A percentile compares a stretch with the other conserved stretches of the same genome.
phyloP scores from a whole-genome alignment of 2,797 vertebrate species.

The Rhinoraja longicauda region DNA sequence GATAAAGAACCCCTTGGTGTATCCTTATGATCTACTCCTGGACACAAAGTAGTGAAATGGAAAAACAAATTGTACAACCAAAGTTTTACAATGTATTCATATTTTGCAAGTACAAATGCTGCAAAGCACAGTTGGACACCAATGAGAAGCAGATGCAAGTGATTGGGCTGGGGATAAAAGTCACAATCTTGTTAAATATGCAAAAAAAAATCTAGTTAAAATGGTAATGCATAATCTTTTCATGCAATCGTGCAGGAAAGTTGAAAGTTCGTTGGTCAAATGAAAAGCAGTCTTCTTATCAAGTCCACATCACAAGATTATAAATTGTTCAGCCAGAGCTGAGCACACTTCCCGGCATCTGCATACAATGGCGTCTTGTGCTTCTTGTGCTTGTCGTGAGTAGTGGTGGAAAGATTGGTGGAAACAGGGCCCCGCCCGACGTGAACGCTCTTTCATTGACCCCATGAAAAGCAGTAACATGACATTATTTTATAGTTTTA shows the following conservation, averaged over 20 bases:
- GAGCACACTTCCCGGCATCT: too few relatives aligned
- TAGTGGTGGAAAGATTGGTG: too few relatives aligned
- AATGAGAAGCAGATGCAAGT: not conserved
- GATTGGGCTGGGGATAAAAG: not conserved
- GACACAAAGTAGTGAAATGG: not conserved
- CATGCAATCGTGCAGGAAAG: not conserved
- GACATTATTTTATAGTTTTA: not conserved
- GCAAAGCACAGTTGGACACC: not conserved
- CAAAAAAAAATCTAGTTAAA: not conserved
- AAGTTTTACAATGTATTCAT: too few relatives aligned
- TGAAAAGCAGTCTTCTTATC: too few relatives aligned
- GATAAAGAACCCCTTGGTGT: not conserved
- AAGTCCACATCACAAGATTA: too few relatives aligned
- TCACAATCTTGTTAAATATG: not conserved
- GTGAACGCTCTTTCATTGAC: too few relatives aligned
- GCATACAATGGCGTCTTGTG: too few relatives aligned
- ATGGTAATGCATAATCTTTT: not conserved
- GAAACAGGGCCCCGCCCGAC: too few relatives aligned
- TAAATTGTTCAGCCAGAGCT: too few relatives aligned
- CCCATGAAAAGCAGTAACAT: too few relatives aligned
- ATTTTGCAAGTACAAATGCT: not conserved
- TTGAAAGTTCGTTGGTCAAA: not conserved
- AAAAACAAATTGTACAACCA: not conserved
- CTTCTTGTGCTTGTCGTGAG: too few relatives aligned
- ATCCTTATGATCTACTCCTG: not conserved